Percentiles rank a stretch among this genome's conserved stretches.
phyloP scores from a whole-genome alignment of 2,113 vertebrate species.

The Anarrhichthys ocellatus region DNA sequence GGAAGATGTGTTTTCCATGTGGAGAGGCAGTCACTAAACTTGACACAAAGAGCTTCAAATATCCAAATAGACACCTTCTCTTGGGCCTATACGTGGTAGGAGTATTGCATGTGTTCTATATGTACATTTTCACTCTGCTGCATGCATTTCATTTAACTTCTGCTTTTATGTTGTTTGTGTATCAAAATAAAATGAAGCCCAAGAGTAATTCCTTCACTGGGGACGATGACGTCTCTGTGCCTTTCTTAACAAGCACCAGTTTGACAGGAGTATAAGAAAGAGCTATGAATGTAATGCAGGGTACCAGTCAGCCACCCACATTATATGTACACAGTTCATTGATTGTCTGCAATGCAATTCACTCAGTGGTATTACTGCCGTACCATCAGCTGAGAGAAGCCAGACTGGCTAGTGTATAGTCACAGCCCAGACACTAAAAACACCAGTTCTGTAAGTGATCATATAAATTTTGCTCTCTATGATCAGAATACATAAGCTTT shows the following conservation, averaged over 20 bases:
- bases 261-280: conserved; percentile 14
- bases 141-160: conserved; percentile 1
- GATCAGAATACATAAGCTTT: background rate
- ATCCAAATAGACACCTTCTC: conserved; percentile 25
- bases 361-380: conserved; percentile 14
- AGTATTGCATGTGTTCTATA: background rate
- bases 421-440: conserved; percentile 12
- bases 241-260: conserved; percentile 5
- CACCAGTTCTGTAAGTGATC: background rate
- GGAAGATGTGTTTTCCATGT: conserved; percentile 20
- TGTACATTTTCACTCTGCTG: conserved; percentile 6
- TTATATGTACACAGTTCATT: conserved; percentile 20
- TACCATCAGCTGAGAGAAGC: conserved; percentile 14
- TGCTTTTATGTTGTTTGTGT: conserved; percentile 20
- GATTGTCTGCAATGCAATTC: conserved; percentile 30
- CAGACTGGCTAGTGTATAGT: background rate
- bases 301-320: conserved; percentile 19
- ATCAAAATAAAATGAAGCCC: conserved; percentile 28
- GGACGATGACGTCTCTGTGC: conserved; percentile 32
- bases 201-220: conserved; percentile 30
- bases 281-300: conserved; percentile 29
- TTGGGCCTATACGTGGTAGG: conserved; percentile 3
- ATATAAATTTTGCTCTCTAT: background rate
- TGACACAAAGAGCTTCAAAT: conserved; percentile 32
- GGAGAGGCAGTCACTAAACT: conserved; percentile 32